Evolutionary conservation across 1,140 invertebrate species (phyloP).

Genomic region (Cardiocondyla obscurior): DNA sequence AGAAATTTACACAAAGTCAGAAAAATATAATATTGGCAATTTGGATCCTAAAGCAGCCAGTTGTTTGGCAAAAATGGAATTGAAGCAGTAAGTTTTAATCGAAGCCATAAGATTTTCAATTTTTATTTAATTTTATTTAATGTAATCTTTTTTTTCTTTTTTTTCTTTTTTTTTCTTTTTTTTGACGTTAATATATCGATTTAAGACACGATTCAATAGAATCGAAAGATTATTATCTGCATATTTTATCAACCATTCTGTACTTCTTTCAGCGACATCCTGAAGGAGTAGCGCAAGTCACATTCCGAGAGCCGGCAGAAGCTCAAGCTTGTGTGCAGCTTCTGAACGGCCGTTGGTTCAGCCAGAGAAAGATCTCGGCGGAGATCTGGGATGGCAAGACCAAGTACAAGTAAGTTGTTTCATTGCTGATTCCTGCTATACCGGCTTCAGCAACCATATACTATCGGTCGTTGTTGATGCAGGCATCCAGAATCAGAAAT

Average conservation of each 20-base stretch:
- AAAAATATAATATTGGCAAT: not conserved
- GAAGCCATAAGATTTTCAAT: not conserved
- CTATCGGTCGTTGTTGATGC: slow-evolving; percentile 27
- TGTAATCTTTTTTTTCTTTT: not conserved
- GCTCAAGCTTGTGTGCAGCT: slow-evolving; percentile 95
- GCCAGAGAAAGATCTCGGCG: slow-evolving; percentile 92
- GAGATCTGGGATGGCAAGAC: slow-evolving; percentile 98
- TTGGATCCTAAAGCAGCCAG: not conserved
- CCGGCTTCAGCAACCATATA: not conserved
- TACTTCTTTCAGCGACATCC: slow-evolving; percentile 89
- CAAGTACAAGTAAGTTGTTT: slow-evolving; percentile 90
- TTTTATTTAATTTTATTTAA: not conserved
- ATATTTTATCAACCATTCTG: not conserved
- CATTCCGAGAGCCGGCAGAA: slow-evolving; percentile 94
- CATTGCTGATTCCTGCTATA: slow-evolving; percentile 12
- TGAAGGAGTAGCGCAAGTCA: slow-evolving; percentile 96
- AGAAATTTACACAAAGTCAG: not conserved
- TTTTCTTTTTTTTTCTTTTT: not conserved
- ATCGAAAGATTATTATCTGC: not conserved
- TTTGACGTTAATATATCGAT: not conserved
- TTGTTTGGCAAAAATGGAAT: not conserved
- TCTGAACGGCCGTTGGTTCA: slow-evolving; percentile 97
- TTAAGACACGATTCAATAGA: not conserved
- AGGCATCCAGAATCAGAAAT: not conserved
- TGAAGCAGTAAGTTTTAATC: slow-evolving; percentile 6